Conservation (phyloP, 53 echinoderm and acorn worm species). For the Arbacia lixula region DNA sequence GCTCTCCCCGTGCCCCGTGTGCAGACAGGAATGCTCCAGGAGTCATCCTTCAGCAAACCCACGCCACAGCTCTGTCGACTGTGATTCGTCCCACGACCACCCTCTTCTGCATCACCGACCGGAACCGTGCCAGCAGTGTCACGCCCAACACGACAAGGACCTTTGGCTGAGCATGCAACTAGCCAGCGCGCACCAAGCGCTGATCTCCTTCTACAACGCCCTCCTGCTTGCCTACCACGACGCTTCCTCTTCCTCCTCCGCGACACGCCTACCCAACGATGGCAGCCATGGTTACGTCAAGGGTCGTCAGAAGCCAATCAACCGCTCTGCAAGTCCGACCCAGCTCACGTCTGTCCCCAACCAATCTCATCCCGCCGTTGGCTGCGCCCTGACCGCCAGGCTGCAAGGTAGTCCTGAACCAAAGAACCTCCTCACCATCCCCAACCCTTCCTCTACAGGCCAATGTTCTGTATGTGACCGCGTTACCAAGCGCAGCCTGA, state of each 20-base stretch:
- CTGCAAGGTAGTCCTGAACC: background rate
- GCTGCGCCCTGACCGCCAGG: background rate
- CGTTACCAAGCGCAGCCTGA: background rate
- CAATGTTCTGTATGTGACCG: conserved; percentile 43
- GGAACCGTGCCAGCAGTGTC: conserved; percentile 3
- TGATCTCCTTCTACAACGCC: conserved; percentile 78
- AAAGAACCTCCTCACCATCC: background rate
- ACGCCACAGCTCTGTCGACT: background rate
- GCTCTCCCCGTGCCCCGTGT: conserved; percentile 11
- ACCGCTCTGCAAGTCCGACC: background rate
- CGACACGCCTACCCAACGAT: background rate
- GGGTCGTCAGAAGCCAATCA: conserved; percentile 9
- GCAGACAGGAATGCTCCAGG: conserved; percentile 17
- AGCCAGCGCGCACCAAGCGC: conserved; percentile 43
- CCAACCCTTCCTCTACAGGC: background rate
- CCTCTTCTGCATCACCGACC: background rate
- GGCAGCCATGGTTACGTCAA: background rate
- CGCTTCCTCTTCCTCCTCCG: background rate
- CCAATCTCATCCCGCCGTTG: background rate
- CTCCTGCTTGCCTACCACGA: conserved; percentile 74
- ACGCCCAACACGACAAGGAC: background rate
- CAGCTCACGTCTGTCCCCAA: background rate
- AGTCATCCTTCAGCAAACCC: background rate
- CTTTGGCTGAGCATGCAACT: conserved; percentile 30
- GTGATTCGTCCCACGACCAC: background rate